A percentile compares a stretch with the other conserved stretches of the same genome.
These are phyloP conservation scores for Papilio gigon DNA, from an alignment of 2,888 invertebrate genomes.

Conservation along the genomic window DNA sequence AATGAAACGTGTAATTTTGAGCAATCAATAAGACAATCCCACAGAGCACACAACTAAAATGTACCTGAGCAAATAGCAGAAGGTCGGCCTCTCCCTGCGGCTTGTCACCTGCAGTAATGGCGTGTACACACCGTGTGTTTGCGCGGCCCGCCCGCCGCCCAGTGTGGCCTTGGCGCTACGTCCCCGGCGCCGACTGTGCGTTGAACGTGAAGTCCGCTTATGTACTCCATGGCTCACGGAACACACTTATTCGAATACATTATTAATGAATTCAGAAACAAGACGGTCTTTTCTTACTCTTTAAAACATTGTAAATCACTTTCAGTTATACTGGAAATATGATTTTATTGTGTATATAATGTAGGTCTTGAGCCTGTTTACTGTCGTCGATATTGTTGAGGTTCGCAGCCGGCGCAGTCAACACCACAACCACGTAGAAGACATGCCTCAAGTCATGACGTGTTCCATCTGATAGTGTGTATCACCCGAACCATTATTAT, in stretches of 20 bases:
- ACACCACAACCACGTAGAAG: too few relatives aligned
- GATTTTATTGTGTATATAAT: background rate
- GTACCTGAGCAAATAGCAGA: constrained; percentile 23
- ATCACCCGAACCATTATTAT: too few relatives aligned
- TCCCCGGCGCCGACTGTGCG: background rate
- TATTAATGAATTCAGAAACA: background rate
- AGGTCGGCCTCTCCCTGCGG: constrained; percentile 25
- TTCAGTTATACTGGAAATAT: background rate
- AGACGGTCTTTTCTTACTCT: too few relatives aligned
- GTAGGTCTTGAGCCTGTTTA: background rate
- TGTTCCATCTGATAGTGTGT: too few relatives aligned
- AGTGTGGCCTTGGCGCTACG: constrained; percentile 41
- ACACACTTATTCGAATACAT: background rate
- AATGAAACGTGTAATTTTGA: background rate
- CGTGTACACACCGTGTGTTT: constrained; percentile 47
- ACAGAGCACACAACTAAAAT: constrained; percentile 17
- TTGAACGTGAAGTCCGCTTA: background rate
- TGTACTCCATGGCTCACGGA: constrained; percentile 8
- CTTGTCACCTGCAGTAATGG: constrained; percentile 43
- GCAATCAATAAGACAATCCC: background rate
- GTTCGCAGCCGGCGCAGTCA: too few relatives aligned
- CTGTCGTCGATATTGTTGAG: background rate
- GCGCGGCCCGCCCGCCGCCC: constrained; percentile 44
- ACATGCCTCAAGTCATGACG: too few relatives aligned
- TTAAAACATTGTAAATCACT: too few relatives aligned